Evolutionary conservation across 2,797 vertebrate genomes (phyloP), one percentile per base, ranked within the genome.

Genomic region (Characodon lateralis): DNA sequence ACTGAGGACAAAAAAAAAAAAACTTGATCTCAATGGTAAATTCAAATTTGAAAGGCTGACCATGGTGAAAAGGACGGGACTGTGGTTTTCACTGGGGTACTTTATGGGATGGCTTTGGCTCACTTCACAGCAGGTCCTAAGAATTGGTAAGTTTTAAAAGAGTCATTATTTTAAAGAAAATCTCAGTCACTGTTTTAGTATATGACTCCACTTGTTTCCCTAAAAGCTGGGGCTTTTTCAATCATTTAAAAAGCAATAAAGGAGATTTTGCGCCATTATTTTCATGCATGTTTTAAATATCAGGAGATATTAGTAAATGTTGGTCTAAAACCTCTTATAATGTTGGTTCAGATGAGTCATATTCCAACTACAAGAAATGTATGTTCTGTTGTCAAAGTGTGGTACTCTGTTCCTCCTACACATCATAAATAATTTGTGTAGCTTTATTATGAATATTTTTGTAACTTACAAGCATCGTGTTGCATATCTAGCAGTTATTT

Each of bases 81-180:
- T 94, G 87, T 91, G 94, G 78, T 91, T 95, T 81, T 72, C 91
- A 65, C 88, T 96, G 90, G 90, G 95, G 77, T 94, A 94, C 93
- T 95, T 96, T 81, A 91, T 94, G 79, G 90, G 93, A 85, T 92
- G 94, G 91, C 94, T 96, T 86, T 94, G 94, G 89, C 88, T 94
- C 84, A 96, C 95, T 92, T 94, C 95, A 55, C 97, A 97, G 92
- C 98, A 98, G 94, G 98, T 98, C 87, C 95, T 99, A 89, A 95
- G 98, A 91, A 98, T 99, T 89, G 98, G 98, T 99, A 93, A 98
- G 97, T 97, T 83, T 22, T n/a, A 7, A 69, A 73, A 71, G 24
- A 74, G 50, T 78, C 4, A 31, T 1, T 35, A 35, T 5, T 65
- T 68, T 55, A n/a, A 6, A 24, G 61, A 50, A 66, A 12, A 26